Percentiles rank a stretch among this genome's conserved stretches.
These are phyloP conservation scores for Epizoanthus scotinus DNA, from an alignment of 92 coral and sea anemone genomes.

Conservation along the genomic window DNA sequence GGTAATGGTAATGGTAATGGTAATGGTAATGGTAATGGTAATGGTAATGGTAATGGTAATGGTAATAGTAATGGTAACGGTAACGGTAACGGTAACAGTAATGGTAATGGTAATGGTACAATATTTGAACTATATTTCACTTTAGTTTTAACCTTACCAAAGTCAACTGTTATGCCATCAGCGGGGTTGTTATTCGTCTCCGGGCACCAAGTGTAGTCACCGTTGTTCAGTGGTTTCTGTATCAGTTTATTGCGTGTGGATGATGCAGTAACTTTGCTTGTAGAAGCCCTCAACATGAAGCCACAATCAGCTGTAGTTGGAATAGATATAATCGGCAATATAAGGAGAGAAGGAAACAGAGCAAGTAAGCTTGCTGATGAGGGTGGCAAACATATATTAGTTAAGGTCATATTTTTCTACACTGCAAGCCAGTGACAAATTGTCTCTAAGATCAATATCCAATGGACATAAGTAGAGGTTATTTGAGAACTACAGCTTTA, in stretches of 20 bases:
- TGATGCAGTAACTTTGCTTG: conserved; percentile 1
- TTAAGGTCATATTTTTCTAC: too few relatives aligned
- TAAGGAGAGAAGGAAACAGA: background rate
- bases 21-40: too few relatives aligned
- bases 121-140: background rate
- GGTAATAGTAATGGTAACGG: background rate
- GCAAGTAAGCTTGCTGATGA: too few relatives aligned
- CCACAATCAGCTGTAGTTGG: conserved; percentile 14
- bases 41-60: background rate
- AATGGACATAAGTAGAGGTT: too few relatives aligned
- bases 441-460: too few relatives aligned
- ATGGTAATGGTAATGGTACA: background rate
- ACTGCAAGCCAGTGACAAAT: too few relatives aligned
- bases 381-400: too few relatives aligned
- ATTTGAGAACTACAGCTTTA: too few relatives aligned
- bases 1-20: too few relatives aligned
- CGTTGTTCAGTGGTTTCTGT: background rate
- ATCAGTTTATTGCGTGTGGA: conserved; percentile 1
- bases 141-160: background rate
- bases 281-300: conserved; percentile 3
- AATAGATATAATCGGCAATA: background rate
- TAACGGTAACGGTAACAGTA: background rate
- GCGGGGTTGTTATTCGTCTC: background rate
- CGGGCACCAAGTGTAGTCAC: conserved; percentile 14
- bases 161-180: conserved; percentile 20